A percentile compares a stretch with the other conserved stretches of the same genome.
Conservation (phyloP, 2,888 invertebrate genomes). For the Scaptomyza polygonia region DNA sequence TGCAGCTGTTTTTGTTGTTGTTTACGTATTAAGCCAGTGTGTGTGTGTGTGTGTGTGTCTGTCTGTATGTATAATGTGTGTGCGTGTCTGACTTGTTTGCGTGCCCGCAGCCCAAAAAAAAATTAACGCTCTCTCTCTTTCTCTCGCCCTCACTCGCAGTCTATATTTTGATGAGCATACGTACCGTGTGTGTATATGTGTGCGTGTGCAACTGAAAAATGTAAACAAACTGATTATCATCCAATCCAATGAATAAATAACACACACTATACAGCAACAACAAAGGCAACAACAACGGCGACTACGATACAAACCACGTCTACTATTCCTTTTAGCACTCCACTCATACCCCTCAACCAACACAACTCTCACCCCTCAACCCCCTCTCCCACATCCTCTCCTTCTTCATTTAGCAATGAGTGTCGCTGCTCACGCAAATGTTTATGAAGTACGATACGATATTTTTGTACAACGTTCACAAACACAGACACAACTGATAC, state of each 20-base stretch:
- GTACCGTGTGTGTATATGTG: constrained; percentile 18
- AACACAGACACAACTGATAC: constrained; percentile 40
- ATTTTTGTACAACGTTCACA: constrained; percentile 57
- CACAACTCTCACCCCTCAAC: no score
- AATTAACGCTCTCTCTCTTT: constrained; percentile 29
- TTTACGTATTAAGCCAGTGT: constrained; percentile 61
- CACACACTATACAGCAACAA: constrained; percentile 38
- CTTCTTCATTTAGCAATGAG: constrained; percentile 4
- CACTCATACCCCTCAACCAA: constrained; percentile 10
- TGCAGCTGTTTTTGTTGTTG: constrained; percentile 72
- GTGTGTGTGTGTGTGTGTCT: constrained; percentile 6
- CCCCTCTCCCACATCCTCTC: constrained; percentile 12
- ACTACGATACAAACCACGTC: constrained; percentile 38
- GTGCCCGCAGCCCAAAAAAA: constrained; percentile 51
- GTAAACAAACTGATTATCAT: constrained; percentile 84
- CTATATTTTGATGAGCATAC: constrained; percentile 9
- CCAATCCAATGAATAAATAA: constrained; percentile 83
- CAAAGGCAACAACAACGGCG: constrained; percentile 6
- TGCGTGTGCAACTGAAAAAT: constrained; percentile 79
- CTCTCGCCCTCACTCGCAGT: constrained; percentile 1
- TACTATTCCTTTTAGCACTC: constrained; percentile 58
- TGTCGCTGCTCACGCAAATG: constrained; percentile 55
- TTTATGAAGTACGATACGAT: constrained; percentile 50
- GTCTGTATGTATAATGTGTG: constrained; percentile 40
- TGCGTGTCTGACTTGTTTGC: constrained; percentile 70